Conservation (phyloP, 1,140 invertebrate species). For the Ceratina calcarata region DNA sequence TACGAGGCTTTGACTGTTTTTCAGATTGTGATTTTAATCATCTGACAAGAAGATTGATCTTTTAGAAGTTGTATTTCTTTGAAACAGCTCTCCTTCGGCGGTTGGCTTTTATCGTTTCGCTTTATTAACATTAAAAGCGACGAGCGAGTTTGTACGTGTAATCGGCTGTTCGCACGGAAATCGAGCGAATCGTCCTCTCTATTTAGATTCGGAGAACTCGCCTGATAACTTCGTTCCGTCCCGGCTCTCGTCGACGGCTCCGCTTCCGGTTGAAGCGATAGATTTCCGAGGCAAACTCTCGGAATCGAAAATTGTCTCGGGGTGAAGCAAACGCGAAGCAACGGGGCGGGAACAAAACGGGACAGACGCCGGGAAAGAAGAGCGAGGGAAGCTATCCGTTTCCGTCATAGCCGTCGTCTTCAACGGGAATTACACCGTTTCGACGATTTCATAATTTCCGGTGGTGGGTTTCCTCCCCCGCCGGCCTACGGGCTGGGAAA, state of each 20-base stretch:
- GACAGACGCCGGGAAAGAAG: not conserved
- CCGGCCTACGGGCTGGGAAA: not conserved
- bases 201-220: slow-evolving; percentile 51
- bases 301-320: slow-evolving; percentile 50
- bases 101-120: not conserved
- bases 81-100: not conserved
- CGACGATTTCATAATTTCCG: slow-evolving; percentile 49
- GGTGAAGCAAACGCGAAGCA: not conserved
- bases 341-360: not conserved
- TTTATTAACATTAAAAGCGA: not conserved
- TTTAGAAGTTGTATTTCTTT: too few relatives aligned
- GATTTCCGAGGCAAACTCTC: slow-evolving; percentile 55
- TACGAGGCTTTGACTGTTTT: too few relatives aligned
- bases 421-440: slow-evolving; percentile 43
- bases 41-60: too few relatives aligned
- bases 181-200: slow-evolving; percentile 52
- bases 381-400: slow-evolving; percentile 28
- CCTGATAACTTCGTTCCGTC: slow-evolving; percentile 54
- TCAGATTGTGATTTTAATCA: too few relatives aligned
- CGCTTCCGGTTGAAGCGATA: slow-evolving; percentile 46
- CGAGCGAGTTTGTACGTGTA: slow-evolving; percentile 12
- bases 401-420: slow-evolving; percentile 37
- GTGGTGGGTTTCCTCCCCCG: not conserved
- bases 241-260: slow-evolving; percentile 28
- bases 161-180: slow-evolving; percentile 43